Conservation (phyloP, 2,797 vertebrate species). For the Oreonectes daqikongensis region DNA sequence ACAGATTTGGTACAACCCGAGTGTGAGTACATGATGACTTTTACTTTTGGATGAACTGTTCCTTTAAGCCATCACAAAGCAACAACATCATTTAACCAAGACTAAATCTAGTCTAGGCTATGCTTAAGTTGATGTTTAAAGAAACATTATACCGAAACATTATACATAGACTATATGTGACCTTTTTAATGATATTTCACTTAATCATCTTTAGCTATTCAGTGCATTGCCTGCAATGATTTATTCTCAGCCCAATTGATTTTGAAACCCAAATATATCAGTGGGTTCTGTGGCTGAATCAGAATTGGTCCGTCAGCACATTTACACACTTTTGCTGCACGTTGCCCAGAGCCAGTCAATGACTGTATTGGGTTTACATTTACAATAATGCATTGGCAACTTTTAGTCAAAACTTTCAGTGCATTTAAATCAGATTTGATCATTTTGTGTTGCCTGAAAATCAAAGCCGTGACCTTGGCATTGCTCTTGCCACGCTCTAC, state of each 20-base stretch:
- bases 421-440: not conserved
- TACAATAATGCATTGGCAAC: not conserved
- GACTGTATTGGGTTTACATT: not conserved
- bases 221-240: not conserved
- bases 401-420: not conserved
- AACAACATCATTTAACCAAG: not conserved
- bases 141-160: not conserved
- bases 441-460: not conserved
- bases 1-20: too few species aligned
- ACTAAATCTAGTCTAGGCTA: too few species aligned
- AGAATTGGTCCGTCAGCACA: constrained; percentile 4
- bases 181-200: not conserved
- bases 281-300: not conserved
- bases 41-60: too few species aligned
- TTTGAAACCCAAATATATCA: constrained; percentile 23
- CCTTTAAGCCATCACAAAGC: not conserved
- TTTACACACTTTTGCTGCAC: constrained; percentile 11
- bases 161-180: not conserved
- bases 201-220: constrained; percentile 3
- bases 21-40: too few species aligned
- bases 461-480: not conserved
- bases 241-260: constrained; percentile 4
- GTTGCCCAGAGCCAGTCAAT: not conserved
- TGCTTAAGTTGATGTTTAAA: not conserved
- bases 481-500: not conserved